These are phyloP conservation scores for Aphrocallistes beatrix DNA, from an alignment of 37 sponge, comb jelly and placozoan species.

Conservation along the genomic window DNA sequence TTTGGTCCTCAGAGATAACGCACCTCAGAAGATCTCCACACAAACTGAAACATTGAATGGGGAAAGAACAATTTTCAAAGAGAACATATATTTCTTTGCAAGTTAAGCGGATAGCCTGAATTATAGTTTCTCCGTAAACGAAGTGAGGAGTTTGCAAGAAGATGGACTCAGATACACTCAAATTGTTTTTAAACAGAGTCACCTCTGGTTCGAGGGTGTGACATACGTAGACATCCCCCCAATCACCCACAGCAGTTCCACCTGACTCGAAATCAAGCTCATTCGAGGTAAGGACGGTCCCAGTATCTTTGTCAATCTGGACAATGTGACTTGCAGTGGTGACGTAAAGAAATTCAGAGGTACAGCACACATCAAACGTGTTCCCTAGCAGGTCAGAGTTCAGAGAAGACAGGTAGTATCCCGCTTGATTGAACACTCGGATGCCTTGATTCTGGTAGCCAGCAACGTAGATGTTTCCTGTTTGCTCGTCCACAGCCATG, in stretches of 20 bases:
- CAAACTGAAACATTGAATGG: neutral
- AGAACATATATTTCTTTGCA: neutral
- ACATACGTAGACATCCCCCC: neutral
- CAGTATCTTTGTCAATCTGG: neutral
- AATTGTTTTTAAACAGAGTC: neutral
- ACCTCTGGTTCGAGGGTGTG: neutral
- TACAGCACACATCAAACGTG: neutral
- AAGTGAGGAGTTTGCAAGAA: neutral
- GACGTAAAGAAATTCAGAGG: neutral
- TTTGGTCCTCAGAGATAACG: neutral
- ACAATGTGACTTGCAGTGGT: neutral
- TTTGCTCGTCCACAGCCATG: neutral
- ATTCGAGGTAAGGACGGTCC: neutral
- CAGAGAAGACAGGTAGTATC: neutral
- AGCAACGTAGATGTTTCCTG: neutral
- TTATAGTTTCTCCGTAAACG: neutral
- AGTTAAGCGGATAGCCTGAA: neutral
- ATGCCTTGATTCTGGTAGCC: neutral
- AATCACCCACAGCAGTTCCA: neutral
- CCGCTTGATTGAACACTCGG: conserved; percentile 1
- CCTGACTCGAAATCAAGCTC: neutral
- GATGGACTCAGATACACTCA: neutral
- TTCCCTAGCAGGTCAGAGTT: neutral
- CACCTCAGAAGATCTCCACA: neutral
- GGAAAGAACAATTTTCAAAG: neutral